Evolutionary conservation across 2,113 vertebrate genomes (phyloP), one percentile per base, ranked within the genome.

Genomic region (Taxidea taxus): DNA sequence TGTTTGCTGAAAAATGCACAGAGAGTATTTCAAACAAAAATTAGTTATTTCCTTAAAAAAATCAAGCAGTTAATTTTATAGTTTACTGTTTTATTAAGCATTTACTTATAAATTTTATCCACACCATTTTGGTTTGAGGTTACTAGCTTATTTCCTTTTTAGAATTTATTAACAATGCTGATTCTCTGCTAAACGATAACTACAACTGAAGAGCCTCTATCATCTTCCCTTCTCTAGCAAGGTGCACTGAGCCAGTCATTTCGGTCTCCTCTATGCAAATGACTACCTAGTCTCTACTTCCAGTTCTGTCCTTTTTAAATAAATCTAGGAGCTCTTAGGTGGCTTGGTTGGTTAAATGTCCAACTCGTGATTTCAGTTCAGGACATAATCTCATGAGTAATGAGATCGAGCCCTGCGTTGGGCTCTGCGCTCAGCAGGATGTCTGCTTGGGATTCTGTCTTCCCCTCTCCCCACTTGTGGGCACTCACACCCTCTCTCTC

Each of bases 11-110:
- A 90, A 96, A 91, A 85, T 72, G 94, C 2, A 93, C 6, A 92
- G 77, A 89, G 13, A 96, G 11, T 70, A 92, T 81, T 92, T 91
- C 84, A 21, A 97, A 97, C 6, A 95, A 51, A 96, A 94, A 87
- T 77, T n/a, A 94, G 34, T 21, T 72, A 90, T 95, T 87, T 83
- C 29, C 70, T 84, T 54, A 1, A 72, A 84, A 92, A 90, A 92
- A 90, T 72, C 20, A 90, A 34, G 42, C n/a, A 80, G 21, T 29
- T 74, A 86, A 29, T 90, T 90, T 74, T 88, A 58, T 82, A 60
- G 29, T 70, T 95, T 92, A 87, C 16, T 44, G 14, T 86, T 47
- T 95, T 42, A 72, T 14, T 60, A 72, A 92, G 13, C 42, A 87
- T 56, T 85, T 94, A 68, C 31, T 83, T 85, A 87, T n/a, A 87